Percentiles rank a stretch among this genome's conserved stretches.
These are phyloP conservation scores for Cavia porcellus DNA, from an alignment of 2,113 vertebrate species.

Conservation along the genomic window DNA sequence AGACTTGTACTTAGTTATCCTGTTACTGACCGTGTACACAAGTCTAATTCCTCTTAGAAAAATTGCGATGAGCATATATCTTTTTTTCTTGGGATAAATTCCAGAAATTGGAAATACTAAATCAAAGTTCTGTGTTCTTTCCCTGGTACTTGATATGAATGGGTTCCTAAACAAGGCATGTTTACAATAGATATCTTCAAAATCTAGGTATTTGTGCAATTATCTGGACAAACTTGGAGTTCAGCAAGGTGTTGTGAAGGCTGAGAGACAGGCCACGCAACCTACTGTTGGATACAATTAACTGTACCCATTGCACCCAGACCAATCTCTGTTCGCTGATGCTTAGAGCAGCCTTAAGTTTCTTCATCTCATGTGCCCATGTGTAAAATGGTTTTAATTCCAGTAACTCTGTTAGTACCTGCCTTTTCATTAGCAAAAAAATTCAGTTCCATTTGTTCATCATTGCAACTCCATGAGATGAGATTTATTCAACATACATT, in stretches of 20 bases:
- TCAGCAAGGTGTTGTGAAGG: not conserved
- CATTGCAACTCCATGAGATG: not conserved
- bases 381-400: not conserved
- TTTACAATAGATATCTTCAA: not conserved
- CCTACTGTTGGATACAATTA: not conserved
- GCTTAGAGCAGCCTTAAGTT: not conserved
- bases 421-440: not conserved
- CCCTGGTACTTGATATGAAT: not conserved
- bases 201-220: not conserved
- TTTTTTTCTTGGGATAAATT: not conserved
- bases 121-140: not conserved
- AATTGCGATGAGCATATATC: not conserved
- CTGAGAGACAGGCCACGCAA: not conserved
- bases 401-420: not conserved
- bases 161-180: slow-evolving; percentile 13
- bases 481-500: not conserved
- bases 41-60: not conserved
- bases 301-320: not conserved
- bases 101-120: not conserved
- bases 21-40: not conserved
- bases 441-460: not conserved
- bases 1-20: slow-evolving; percentile 15
- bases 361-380: not conserved
- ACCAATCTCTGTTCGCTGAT: not conserved
- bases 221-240: not conserved